Base-by-base conservation (phyloP, 2,113 vertebrate species). In the Micronycteris hirsuta region DNA sequence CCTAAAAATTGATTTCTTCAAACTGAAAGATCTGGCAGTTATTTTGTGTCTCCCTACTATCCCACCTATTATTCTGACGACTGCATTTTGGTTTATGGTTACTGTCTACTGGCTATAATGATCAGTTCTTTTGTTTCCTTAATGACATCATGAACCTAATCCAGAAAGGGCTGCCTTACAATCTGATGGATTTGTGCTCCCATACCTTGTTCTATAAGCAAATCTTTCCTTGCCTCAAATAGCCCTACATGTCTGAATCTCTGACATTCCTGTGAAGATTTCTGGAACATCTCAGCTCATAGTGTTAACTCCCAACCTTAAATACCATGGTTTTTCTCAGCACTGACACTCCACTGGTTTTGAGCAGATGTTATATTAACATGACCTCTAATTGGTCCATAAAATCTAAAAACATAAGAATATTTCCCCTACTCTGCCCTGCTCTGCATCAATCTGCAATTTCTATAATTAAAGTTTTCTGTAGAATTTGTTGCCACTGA, bases 1-100 rank as follows among this genome's bases (percentile, higher is more conserved):
- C 76, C 43, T 8, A 96, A 43, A 96, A 38, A 80, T 77, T 19
- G 84, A 74, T 28, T 97, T 96, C 68, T 88, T 92, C 94, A 77
- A 83, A 71, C 38, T 96, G 78, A 95, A 86, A 97, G 67, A 24
- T 17, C 9, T 84, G 52, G 22, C 73, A 83, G 38, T 90, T 92
- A 58, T 33, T 93, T 61, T 70, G 85, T 88, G 76, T 96, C 58
- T 96, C 93, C 17, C 45, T 77, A 73, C 38, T 70, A 73, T 45
- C n/a, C 49, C 54, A 4, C 56, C 73, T 24, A 22, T 47, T 70
- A 96, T 74, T 96, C 91, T 97, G 52, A 95, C 58, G 54, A 74
- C 41, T 84, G 43, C 33, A 31, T 47, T 96, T 95, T 89, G 76
- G n/a, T 83, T 98, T 93, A n/a, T n/a, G 93, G 52, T 77, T 65